phyloP scores from a whole-genome alignment of 1,140 invertebrate species.

The Aleiodes sp. region DNA sequence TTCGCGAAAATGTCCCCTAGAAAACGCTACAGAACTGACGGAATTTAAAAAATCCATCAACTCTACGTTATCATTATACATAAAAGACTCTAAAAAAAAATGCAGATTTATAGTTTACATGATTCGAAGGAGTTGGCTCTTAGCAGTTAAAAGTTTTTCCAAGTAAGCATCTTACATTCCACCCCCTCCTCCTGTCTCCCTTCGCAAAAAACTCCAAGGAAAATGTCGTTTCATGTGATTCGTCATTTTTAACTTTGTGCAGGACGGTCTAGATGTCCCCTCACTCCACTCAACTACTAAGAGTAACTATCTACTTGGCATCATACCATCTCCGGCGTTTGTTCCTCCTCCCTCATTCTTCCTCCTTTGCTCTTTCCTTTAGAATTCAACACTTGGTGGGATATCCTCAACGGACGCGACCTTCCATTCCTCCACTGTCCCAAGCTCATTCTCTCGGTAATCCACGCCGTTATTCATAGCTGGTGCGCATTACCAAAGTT shows the following conservation, averaged over 20 bases:
- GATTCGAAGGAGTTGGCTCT: too few species aligned
- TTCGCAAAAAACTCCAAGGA: background rate
- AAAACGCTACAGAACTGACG: too few species aligned
- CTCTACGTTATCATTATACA: too few species aligned
- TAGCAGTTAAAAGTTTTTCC: constrained; percentile 4
- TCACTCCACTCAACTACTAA: too few species aligned
- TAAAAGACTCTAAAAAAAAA: too few species aligned
- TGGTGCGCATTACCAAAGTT: constrained; percentile 40
- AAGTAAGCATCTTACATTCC: background rate
- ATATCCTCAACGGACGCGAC: constrained; percentile 7
- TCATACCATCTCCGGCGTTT: background rate
- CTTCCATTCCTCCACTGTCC: constrained; percentile 26
- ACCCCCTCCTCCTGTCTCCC: background rate
- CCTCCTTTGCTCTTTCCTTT: background rate
- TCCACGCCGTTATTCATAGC: constrained; percentile 44
- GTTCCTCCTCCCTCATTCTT: background rate
- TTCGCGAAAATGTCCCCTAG: too few species aligned
- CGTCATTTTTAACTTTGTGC: constrained; percentile 32
- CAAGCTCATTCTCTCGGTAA: constrained; percentile 36
- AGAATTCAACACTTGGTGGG: constrained; percentile 1
- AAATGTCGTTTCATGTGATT: constrained; percentile 29
- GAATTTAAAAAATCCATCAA: too few species aligned
- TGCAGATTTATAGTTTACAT: too few species aligned
- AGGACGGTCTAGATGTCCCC: background rate
- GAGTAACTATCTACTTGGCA: background rate